Base-by-base conservation (phyloP, 53 echinoderm and acorn worm genomes). In the Holothuria scabra region DNA sequence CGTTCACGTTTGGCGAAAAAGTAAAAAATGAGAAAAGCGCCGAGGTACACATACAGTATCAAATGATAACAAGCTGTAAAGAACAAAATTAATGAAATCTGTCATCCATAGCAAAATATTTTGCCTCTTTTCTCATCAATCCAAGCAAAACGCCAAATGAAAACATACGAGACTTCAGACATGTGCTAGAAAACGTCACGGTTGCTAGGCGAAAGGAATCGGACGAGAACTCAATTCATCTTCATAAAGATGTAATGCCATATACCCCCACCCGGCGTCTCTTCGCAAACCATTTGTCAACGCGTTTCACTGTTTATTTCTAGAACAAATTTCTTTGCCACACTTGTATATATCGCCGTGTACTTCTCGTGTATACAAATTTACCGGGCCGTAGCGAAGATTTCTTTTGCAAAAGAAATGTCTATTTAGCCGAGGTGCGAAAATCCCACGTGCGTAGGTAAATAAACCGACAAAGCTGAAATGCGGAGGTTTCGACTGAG, bases 301-400 rank as follows among this genome's bases (percentile, higher is more conserved):
- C 79, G 79, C 29, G 58, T 25, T 29, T 28, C 48, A 46, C 33
- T 79, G 79, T 79, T 79, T 79, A 79, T 79, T 79, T 56, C 79
- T 30, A 79, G 57, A 79, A 59, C 79, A 79, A 79, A 79, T 79
- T 79, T 79, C 57, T 59, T 79, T 59, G 79, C 56, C 57, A 79
- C 79, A 79, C 59, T 79, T 79, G 79, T 79, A 79, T 79, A 79
- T 79, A 79, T 79, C 59, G 57, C 79, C 79, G 57, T 56, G 59
- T 79, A 59, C 33, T 33, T 55, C 59, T 79, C 59, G 59, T 79
- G 79, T 59, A 79, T 59, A 79, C 79, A 59, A 56, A 79, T 79
- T 79, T 59, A 79, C 57, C 57, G 79, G 72, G 23, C 72, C 72
- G 72, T 72, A 26, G 72, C 72, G 72, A 72, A 72, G 72, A 72